Percentiles rank a stretch among this genome's conserved stretches.
Evolutionary conservation across 2,797 vertebrate species (phyloP).

Genomic region (Channallabes apus): DNA sequence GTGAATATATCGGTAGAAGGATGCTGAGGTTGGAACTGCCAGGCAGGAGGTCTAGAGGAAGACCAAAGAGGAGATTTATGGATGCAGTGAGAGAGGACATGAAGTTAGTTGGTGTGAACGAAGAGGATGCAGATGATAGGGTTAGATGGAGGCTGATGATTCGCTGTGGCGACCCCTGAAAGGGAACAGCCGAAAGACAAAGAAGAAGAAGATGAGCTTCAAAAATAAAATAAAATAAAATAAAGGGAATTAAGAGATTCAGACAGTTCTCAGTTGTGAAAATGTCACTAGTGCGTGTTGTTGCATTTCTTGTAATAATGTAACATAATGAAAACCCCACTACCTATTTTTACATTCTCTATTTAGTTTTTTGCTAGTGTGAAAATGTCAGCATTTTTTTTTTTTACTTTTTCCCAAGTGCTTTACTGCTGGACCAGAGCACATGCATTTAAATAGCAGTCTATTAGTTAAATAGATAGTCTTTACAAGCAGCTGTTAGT

Average conservation of each 20-base stretch:
- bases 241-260: slow-evolving; percentile 5
- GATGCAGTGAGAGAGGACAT: too few species aligned
- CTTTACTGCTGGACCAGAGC: slow-evolving; percentile 58
- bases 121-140: too few species aligned
- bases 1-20: too few species aligned
- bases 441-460: slow-evolving; percentile 74
- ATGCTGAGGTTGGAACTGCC: too few species aligned
- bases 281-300: slow-evolving; percentile 67
- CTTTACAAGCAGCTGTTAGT: slow-evolving; percentile 71
- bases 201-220: too few species aligned
- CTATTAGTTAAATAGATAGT: slow-evolving; percentile 76
- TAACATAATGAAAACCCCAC: slow-evolving; percentile 62
- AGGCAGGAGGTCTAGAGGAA: too few species aligned
- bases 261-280: slow-evolving; percentile 56
- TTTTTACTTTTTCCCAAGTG: slow-evolving; percentile 52
- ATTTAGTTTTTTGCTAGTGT: slow-evolving; percentile 55
- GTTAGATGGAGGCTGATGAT: too few species aligned
- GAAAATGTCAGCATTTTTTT: slow-evolving; percentile 69
- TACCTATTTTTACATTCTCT: slow-evolving; percentile 56
- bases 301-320: slow-evolving; percentile 59
- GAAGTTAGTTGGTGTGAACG: too few species aligned
- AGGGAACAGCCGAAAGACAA: too few species aligned
- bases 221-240: not conserved
- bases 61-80: too few species aligned
- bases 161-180: too few species aligned